Evolutionary conservation across 2,113 vertebrate genomes (phyloP).

Genomic region (Promerops cafer): DNA sequence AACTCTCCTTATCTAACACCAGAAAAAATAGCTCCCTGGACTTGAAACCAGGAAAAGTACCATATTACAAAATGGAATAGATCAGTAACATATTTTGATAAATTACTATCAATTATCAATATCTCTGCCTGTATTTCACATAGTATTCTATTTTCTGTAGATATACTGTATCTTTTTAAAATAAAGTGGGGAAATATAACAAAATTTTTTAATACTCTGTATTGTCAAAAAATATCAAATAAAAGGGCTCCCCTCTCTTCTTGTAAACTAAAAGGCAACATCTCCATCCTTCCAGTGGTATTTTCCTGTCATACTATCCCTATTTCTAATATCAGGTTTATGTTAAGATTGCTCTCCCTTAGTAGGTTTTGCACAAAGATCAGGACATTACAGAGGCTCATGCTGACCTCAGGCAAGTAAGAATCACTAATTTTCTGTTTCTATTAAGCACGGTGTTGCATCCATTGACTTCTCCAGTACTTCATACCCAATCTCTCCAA

Average conservation of each 20-base stretch:
- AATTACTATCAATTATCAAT: neutral
- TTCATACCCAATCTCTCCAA: neutral
- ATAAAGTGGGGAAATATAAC: neutral
- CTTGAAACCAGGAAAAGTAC: neutral
- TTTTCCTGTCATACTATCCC: constrained; percentile 30
- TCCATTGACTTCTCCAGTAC: constrained; percentile 10
- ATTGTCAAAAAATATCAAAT: neutral
- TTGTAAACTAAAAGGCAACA: neutral
- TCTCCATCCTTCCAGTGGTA: neutral
- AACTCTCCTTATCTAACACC: neutral
- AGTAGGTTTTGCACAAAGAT: constrained; percentile 51
- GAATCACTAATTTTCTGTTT: constrained; percentile 58
- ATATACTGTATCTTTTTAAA: neutral
- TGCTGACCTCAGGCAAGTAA: constrained; percentile 48
- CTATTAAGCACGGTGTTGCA: constrained; percentile 16
- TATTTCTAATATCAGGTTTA: constrained; percentile 50
- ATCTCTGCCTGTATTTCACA: neutral
- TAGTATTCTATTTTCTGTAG: neutral
- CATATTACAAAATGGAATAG: neutral
- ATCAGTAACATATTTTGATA: neutral
- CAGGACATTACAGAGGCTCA: constrained; percentile 37
- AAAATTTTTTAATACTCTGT: neutral
- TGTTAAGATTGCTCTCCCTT: constrained; percentile 27
- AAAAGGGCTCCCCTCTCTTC: neutral
- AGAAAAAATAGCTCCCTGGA: neutral